These are phyloP conservation scores for Cacoxenus indagator DNA, from an alignment of 2,888 invertebrate species.

Conservation along the genomic window DNA sequence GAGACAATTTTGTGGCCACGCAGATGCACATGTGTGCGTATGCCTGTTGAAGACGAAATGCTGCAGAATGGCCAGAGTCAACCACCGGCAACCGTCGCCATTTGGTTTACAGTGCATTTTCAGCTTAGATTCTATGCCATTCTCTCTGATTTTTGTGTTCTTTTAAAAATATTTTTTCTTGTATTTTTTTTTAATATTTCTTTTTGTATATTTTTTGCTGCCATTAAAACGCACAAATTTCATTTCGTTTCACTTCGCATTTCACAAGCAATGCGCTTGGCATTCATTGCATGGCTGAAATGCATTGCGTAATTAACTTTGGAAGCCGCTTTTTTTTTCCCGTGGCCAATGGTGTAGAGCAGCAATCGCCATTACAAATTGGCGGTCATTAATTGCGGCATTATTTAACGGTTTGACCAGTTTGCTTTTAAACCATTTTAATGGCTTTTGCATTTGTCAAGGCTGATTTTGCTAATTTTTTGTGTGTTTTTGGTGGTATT, in stretches of 20 bases:
- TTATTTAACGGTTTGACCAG: neutral
- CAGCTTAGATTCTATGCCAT: neutral
- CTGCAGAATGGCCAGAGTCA: too few species aligned
- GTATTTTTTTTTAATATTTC: neutral
- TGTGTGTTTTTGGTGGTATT: neutral
- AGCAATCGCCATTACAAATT: conserved; percentile 9
- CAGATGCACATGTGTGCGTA: conserved; percentile 27
- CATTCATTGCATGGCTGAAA: too few species aligned
- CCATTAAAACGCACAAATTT: conserved; percentile 2
- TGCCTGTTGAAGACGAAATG: neutral
- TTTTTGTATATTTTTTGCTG: neutral
- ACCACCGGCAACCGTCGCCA: too few species aligned
- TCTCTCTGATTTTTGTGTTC: too few species aligned
- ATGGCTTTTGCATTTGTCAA: conserved; percentile 9
- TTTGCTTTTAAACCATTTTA: conserved; percentile 6
- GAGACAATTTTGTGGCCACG: conserved; percentile 16
- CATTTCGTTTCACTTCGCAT: neutral
- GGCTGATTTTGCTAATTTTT: conserved; percentile 68
- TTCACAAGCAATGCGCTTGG: too few species aligned
- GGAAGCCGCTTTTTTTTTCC: neutral
- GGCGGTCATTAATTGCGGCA: conserved; percentile 10
- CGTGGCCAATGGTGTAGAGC: neutral
- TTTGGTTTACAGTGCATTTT: too few species aligned
- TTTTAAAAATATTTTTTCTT: neutral
- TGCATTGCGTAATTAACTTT: conserved; percentile 17